Evolutionary conservation across 2,113 vertebrate genomes (phyloP).

Genomic region (Prionailurus bengalensis): DNA sequence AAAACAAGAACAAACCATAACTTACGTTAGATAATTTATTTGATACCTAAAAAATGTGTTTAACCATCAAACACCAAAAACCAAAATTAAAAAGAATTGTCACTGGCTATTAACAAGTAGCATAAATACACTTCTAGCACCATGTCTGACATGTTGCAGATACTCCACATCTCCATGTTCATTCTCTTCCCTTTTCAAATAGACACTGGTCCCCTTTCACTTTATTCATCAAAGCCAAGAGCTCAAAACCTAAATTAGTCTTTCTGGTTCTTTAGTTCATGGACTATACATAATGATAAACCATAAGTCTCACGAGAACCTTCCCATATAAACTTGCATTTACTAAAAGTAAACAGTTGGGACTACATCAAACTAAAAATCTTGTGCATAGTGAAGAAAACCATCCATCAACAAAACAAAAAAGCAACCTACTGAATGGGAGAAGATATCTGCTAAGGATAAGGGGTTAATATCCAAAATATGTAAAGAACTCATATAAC

Average conservation of each 20-base stretch:
- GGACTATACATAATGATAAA: neutral
- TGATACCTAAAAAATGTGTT: neutral
- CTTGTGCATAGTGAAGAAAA: neutral
- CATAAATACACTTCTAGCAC: neutral
- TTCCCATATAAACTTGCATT: neutral
- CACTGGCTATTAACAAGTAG: neutral
- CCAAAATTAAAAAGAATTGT: neutral
- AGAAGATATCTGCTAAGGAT: neutral
- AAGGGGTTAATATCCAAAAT: neutral
- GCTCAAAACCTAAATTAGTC: neutral
- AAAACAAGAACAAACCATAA: slow-evolving; percentile 23
- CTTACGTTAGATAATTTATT: neutral
- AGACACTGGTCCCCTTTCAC: neutral
- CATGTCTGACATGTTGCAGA: neutral
- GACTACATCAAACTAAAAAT: neutral
- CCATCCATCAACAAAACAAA: neutral
- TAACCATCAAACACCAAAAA: neutral
- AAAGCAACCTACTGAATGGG: neutral
- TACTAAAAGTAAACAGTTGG: neutral
- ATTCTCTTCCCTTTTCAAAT: neutral
- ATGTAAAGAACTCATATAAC: neutral
- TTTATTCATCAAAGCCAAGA: slow-evolving; percentile 12
- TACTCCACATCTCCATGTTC: neutral
- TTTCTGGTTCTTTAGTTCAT: neutral
- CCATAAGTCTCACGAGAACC: neutral